phyloP scores from a whole-genome alignment of 2,888 invertebrate genomes.

The Epistrophella euchroma region DNA sequence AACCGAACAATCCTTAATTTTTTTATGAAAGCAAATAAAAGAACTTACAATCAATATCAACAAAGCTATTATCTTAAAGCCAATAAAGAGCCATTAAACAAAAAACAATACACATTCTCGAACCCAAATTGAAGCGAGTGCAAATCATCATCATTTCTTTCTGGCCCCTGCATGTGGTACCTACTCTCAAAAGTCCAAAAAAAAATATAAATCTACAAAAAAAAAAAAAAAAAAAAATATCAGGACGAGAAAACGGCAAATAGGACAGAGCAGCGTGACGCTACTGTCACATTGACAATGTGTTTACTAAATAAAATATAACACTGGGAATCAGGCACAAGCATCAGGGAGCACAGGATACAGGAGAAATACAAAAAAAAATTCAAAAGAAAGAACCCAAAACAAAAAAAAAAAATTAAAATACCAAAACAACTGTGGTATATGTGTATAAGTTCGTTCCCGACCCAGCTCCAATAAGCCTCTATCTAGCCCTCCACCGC shows the following conservation, averaged over 20 bases:
- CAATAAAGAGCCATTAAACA: constrained; percentile 14
- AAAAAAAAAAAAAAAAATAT: background rate
- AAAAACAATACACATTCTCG: constrained; percentile 15
- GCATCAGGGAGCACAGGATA: constrained; percentile 6
- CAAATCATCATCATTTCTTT: constrained; percentile 6
- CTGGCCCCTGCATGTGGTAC: constrained; percentile 1
- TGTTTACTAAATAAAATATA: constrained; percentile 74
- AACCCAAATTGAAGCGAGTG: background rate
- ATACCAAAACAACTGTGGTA: constrained; percentile 66
- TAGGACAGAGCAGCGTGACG: constrained; percentile 54
- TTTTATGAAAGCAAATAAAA: background rate
- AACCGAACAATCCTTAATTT: no score
- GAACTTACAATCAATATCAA: background rate
- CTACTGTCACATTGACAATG: constrained; percentile 75
- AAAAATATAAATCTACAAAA: background rate
- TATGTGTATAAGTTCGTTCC: background rate
- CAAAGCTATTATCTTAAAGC: background rate
- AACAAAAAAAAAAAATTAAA: constrained; percentile 45
- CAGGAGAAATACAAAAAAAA: constrained; percentile 17
- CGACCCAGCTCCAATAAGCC: constrained; percentile 6
- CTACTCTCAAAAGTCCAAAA: background rate
- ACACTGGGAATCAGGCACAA: constrained; percentile 24
- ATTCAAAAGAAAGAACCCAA: background rate
- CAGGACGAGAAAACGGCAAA: constrained; percentile 33
- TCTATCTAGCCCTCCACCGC: background rate